Evolutionary conservation across 2,797 vertebrate species (phyloP), one percentile per base, ranked within the genome.

Genomic region (Dendrocincla tyrannina): DNA sequence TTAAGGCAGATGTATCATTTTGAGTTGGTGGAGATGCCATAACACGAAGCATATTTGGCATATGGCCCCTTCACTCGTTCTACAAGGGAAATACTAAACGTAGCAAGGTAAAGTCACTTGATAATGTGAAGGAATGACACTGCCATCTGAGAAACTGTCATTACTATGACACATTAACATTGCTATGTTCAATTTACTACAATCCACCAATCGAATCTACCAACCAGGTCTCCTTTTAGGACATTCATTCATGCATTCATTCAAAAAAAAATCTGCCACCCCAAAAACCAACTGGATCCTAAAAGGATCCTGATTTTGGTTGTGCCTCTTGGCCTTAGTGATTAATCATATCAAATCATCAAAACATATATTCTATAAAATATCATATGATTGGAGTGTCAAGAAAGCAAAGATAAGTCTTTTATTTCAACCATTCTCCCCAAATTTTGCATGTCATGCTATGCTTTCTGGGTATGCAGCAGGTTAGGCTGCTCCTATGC

Each of bases 371-470:
- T n/a, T 2, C 23, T 47, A 27, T 20, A 67, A 18, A 18, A 11
- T 23, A 62, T 18, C 23, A 10, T 23, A 62, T 18, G 23, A 87
- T 74, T 39, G 84, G 32, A 93, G 76, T 7, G 6, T 79, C 58
- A 86, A 74, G 42, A 69, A 94, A 88, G 10, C 35, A 35, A 77
- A 76, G 30, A 73, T 8, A 55, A 72, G 14, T 22, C 10, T 20
- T 67, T 88, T 67, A 85, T 85, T 89, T 73, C 63, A 85, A 22
- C 37, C 64, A 3, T 83, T 89, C 14, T 76, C 47, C 63, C 20
- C 15, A 62, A 78, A 73, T 95, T 88, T 82, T 94, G 77, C 67
- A 58, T 32, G 74, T 80, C 91, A 96, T 90, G 75, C 67, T 94
- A 79, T 35, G 59, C 59, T 94, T 93, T 82, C 70, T 90, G 83